Evolutionary conservation across 2,888 invertebrate genomes (phyloP).

Genomic region (Drosophila eohydei): DNA sequence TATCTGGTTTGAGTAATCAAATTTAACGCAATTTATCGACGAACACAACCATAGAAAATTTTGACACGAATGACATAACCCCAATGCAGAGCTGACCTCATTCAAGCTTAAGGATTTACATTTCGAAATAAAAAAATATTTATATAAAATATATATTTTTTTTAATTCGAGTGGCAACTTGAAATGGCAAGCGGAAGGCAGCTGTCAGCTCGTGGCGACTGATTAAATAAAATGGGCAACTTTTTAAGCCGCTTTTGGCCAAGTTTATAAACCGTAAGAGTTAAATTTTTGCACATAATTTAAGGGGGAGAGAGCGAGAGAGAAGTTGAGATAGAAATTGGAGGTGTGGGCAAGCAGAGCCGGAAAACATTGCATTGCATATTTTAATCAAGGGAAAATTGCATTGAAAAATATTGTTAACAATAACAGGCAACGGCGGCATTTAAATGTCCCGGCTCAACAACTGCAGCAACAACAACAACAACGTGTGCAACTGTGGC

Average conservation of each 20-base stretch:
- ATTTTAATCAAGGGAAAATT: slow-evolving; percentile 78
- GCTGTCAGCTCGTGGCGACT: slow-evolving; percentile 17
- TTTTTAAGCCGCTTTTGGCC: slow-evolving; percentile 37
- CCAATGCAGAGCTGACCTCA: background rate
- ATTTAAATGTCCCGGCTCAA: slow-evolving; percentile 64
- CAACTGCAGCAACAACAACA: slow-evolving; percentile 27
- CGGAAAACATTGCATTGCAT: slow-evolving; percentile 77
- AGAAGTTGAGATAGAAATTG: slow-evolving; percentile 26
- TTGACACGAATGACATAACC: background rate
- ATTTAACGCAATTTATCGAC: slow-evolving; percentile 2
- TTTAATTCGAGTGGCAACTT: slow-evolving; percentile 13
- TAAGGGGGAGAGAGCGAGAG: background rate
- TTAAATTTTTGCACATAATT: slow-evolving; percentile 40
- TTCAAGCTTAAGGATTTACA: slow-evolving; percentile 1
- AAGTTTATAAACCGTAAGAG: slow-evolving; percentile 18
- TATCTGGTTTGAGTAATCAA: slow-evolving; percentile 9
- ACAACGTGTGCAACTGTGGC: background rate
- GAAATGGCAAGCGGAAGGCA: slow-evolving; percentile 8
- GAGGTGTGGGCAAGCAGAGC: slow-evolving; percentile 11
- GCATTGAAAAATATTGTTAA: slow-evolving; percentile 78
- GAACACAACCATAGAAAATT: slow-evolving; percentile 3
- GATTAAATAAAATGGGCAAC: slow-evolving; percentile 41
- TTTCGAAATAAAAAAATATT: background rate
- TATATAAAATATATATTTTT: background rate
- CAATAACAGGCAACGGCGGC: slow-evolving; percentile 70